Conservation (phyloP, 2,888 invertebrate genomes). For the Pasiphila rectangulata region DNA sequence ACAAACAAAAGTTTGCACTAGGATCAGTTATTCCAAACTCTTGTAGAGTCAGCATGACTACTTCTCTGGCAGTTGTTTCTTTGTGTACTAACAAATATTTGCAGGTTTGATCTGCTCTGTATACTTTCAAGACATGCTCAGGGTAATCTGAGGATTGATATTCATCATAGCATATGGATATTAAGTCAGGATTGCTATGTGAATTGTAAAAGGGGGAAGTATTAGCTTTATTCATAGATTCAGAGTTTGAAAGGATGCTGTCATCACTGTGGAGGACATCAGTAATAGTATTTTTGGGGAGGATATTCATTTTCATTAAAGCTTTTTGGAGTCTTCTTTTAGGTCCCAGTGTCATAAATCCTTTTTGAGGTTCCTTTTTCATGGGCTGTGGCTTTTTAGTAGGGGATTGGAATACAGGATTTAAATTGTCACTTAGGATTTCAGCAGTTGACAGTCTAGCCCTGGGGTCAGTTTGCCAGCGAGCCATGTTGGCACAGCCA, state of each 20-base stretch:
- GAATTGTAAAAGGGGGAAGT: conserved; percentile 86
- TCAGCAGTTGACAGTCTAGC: conserved; percentile 91
- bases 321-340: conserved; percentile 91
- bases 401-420: conserved; percentile 77
- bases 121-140: conserved; percentile 98
- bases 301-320: conserved; percentile 93
- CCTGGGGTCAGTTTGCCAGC: conserved; percentile 85
- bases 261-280: conserved; percentile 85
- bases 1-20: conserved; percentile 95
- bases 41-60: conserved; percentile 97
- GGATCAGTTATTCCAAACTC: conserved; percentile 98
- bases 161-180: conserved; percentile 91
- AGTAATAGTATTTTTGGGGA: conserved; percentile 89
- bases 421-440: conserved; percentile 75
- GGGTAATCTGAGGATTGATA: conserved; percentile 91
- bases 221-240: conserved; percentile 75
- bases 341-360: conserved; percentile 94
- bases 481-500: conserved; percentile 82
- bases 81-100: conserved; percentile 98
- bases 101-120: conserved; percentile 97
- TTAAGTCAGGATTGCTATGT: conserved; percentile 93
- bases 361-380: conserved; percentile 85
- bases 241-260: conserved; percentile 82
- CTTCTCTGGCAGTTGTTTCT: conserved; percentile 93
- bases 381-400: conserved; percentile 79